phyloP scores from a whole-genome alignment of 2,797 vertebrate species.

The Halcyon smyrnensis region DNA sequence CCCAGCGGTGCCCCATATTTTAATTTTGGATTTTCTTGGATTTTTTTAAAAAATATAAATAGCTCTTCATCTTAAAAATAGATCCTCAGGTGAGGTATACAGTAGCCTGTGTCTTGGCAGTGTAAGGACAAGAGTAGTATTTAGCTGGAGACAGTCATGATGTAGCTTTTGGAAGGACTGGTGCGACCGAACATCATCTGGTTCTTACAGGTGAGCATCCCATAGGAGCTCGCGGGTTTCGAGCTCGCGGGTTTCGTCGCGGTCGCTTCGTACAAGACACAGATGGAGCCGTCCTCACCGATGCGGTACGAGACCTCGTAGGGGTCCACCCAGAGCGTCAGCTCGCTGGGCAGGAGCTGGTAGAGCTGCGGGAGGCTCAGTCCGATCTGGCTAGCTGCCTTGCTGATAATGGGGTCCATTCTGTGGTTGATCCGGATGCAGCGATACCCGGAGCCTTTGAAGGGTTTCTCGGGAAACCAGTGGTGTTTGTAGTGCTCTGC shows the following conservation, averaged over 20 bases:
- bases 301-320: constrained; percentile 89
- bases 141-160: constrained; percentile 87
- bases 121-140: background rate
- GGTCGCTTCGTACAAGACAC: constrained; percentile 82
- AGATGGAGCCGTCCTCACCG: constrained; percentile 89
- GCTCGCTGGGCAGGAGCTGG: constrained; percentile 83
- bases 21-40: constrained; percentile 72
- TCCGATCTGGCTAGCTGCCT: constrained; percentile 81
- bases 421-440: constrained; percentile 89
- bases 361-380: constrained; percentile 81
- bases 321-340: constrained; percentile 89
- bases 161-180: constrained; percentile 84
- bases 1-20: constrained; percentile 28
- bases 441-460: constrained; percentile 88
- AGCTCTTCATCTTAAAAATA: constrained; percentile 83
- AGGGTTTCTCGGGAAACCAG: constrained; percentile 87
- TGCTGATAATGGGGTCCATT: constrained; percentile 87
- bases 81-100: constrained; percentile 81
- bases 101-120: constrained; percentile 73
- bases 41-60: constrained; percentile 83
- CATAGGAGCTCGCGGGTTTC: constrained; percentile 54
- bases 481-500: constrained; percentile 87
- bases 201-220: constrained; percentile 84
- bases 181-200: constrained; percentile 79
- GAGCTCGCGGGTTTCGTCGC: constrained; percentile 33